These are phyloP conservation scores for Entomobrya multifasciata DNA, from an alignment of 2,888 invertebrate genomes.

Conservation along the genomic window DNA sequence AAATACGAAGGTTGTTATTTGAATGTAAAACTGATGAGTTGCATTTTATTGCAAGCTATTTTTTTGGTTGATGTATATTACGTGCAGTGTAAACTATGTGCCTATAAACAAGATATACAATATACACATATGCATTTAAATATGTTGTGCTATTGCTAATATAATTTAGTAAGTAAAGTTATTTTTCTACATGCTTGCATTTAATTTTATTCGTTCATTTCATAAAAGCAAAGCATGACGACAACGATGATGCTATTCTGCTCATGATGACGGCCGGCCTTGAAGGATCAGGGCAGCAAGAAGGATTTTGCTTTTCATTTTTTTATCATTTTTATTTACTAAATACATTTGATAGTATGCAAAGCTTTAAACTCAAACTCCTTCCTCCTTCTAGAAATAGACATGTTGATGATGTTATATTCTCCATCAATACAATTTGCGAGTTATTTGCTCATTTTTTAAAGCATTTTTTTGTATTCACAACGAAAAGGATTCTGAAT, in stretches of 20 bases:
- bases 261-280: conserved; percentile 27
- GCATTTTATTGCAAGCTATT: too few relatives aligned
- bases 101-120: too few relatives aligned
- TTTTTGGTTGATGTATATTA: too few relatives aligned
- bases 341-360: neutral
- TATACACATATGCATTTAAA: too few relatives aligned
- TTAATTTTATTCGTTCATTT: neutral
- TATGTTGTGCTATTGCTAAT: too few relatives aligned
- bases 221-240: conserved; percentile 34
- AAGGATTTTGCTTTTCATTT: conserved; percentile 25
- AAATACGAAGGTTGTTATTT: too few relatives aligned
- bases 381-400: conserved; percentile 41
- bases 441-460: conserved; percentile 3
- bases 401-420: neutral
- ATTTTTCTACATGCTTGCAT: neutral
- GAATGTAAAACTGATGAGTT: too few relatives aligned
- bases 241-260: neutral
- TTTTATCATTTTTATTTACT: neutral
- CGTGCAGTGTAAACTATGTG: too few relatives aligned
- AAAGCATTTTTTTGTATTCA: neutral
- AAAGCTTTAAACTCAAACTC: neutral
- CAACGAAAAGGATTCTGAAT: neutral
- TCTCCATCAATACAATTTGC: neutral
- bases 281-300: conserved; percentile 27
- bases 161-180: too few relatives aligned